phyloP scores from a whole-genome alignment of 23 tunicate genomes.

The Halocynthia aurantium region DNA sequence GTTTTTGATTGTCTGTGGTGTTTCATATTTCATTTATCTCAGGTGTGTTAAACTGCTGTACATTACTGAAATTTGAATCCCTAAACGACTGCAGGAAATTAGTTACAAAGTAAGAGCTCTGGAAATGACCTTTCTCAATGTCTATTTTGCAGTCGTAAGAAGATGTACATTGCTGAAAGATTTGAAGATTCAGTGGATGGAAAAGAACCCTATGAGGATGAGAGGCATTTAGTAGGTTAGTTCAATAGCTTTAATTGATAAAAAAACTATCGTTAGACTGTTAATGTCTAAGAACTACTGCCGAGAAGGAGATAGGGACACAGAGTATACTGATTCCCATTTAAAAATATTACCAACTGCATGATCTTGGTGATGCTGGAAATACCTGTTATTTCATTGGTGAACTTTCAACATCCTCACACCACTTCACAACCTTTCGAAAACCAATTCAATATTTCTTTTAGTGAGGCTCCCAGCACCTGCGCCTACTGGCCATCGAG shows the following conservation, averaged over 20 bases:
- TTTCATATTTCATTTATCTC: not conserved
- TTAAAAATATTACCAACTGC: no score
- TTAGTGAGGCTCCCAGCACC: not conserved
- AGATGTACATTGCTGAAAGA: not conserved
- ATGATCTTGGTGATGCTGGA: no score
- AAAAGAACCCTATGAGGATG: not conserved
- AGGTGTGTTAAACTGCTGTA: not conserved
- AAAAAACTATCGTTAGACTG: no score
- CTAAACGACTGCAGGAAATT: not conserved
- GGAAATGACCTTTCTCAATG: not conserved
- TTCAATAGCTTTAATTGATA: not conserved
- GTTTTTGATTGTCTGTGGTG: not conserved
- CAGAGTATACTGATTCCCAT: no score
- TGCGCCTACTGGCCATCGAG: conserved; percentile 4
- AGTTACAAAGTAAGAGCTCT: no score
- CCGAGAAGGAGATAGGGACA: no score
- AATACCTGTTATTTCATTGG: not conserved
- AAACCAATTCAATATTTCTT: not conserved
- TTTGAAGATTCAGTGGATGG: conserved; percentile 4
- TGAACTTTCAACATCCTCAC: no score
- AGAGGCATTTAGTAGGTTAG: conserved; percentile 1
- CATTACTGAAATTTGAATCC: not conserved
- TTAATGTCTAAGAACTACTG: no score
- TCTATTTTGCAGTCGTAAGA: not conserved
- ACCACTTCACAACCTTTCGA: not conserved